Base-by-base conservation (phyloP, 2,113 vertebrate genomes). In the Holacanthus passer region DNA sequence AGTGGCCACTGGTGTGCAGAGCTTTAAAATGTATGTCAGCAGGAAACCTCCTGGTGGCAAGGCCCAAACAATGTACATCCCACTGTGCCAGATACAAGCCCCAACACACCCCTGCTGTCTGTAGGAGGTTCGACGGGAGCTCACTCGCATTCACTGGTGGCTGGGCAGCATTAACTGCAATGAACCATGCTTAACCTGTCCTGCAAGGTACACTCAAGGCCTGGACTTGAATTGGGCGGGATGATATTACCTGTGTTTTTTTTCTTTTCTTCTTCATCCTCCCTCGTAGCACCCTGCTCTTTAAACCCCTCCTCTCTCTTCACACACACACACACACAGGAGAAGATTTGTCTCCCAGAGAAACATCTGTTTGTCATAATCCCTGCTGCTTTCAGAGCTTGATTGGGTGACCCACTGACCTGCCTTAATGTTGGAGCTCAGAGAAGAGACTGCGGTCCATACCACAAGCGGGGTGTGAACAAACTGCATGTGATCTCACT, bases 341-440 rank as follows among this genome's bases (percentile, higher is more conserved):
- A 37, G 55, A 65, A 84, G 82, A 87, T 85, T 80, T 73, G 45
- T 80, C 75, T 82, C 64, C 64, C 43, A 85, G 79, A 79, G 73
- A 88, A 94, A 94, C 93, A 95, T 94, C 92, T 93, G 94, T 89
- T 92, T 77, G 81, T 77, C 35, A 84, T 92, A 93, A 94, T 94
- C 94, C 87, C 71, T 2, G 41, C 85, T 77, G 75, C 89, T 89
- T 79, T 82, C 19, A 12, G 77, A 59, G 77, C 81, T 80, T 89
- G 93, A 93, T 93, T 93, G 83, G 65, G 63, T 91, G 93, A 94
- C 93, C 94, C 86, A 81, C 69, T 93, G 89, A 93, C 93, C 89
- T 69, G 82, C 79, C 84, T 70, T 73, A 75, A 63, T 31, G 68
- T 63, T 69, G 31, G 37, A 75, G 81, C 73, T 81, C 55, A 37